A percentile compares a stretch with the other conserved stretches of the same genome.
Conservation (phyloP, 2,113 vertebrate species). For the Myrmecophaga tridactyla region DNA sequence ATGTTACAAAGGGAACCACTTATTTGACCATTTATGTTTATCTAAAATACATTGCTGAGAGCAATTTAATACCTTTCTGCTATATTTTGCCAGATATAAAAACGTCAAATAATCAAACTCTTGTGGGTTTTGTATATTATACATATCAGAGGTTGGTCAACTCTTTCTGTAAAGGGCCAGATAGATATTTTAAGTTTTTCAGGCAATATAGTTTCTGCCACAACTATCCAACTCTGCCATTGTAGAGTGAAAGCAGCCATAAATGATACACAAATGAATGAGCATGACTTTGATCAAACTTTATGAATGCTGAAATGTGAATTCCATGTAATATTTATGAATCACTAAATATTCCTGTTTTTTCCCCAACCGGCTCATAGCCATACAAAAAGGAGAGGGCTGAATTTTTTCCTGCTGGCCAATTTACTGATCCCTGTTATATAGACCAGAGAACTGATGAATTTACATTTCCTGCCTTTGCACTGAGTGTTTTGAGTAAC, state of each 20-base stretch:
- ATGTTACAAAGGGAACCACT: not conserved
- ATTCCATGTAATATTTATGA: conserved; percentile 25
- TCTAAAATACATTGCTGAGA: conserved; percentile 1
- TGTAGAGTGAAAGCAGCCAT: not conserved
- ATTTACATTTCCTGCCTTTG: not conserved
- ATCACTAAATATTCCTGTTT: conserved; percentile 13
- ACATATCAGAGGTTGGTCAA: not conserved
- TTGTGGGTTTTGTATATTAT: not conserved
- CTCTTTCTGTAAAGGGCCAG: not conserved
- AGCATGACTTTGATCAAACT: not conserved
- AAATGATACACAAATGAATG: not conserved
- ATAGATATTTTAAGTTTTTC: not conserved
- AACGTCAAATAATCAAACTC: not conserved
- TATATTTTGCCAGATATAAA: conserved; percentile 10
- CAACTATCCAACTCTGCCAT: not conserved
- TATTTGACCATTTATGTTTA: conserved; percentile 17
- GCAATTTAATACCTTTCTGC: not conserved
- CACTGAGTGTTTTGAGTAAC: conserved; percentile 11
- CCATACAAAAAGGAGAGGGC: not conserved
- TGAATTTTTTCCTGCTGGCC: not conserved
- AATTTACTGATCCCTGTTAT: not conserved
- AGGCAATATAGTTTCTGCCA: not conserved
- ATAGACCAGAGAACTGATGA: not conserved
- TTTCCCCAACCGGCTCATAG: not conserved
- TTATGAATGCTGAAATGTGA: conserved; percentile 14